A percentile compares a stretch with the other conserved stretches of the same genome.
phyloP scores from a whole-genome alignment of 2,888 invertebrate genomes.

The Molanna angustata region DNA sequence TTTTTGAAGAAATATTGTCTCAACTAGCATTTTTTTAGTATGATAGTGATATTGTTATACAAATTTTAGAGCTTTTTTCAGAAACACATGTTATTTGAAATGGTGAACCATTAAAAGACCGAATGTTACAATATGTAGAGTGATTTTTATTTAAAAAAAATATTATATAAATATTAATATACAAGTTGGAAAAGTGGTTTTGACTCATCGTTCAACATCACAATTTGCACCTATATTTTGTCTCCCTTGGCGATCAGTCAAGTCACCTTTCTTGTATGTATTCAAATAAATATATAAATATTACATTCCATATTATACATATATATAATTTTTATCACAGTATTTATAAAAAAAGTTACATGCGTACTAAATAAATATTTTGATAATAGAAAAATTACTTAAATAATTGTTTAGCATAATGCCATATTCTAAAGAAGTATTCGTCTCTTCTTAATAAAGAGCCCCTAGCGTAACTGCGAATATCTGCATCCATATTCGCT shows the following conservation, averaged over 20 bases:
- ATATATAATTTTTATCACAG: constrained; percentile 5
- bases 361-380: constrained; percentile 13
- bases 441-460: constrained; percentile 82
- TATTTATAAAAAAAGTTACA: constrained; percentile 13
- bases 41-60: no score
- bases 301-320: constrained; percentile 9
- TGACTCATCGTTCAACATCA: constrained; percentile 10
- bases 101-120: not conserved
- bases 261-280: not conserved
- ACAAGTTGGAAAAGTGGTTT: not conserved
- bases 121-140: not conserved
- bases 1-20: no score
- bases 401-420: constrained; percentile 79
- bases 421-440: constrained; percentile 95
- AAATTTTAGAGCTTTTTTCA: no score
- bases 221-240: constrained; percentile 33
- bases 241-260: constrained; percentile 20
- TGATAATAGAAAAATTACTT: constrained; percentile 54
- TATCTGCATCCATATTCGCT: constrained; percentile 92
- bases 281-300: not conserved
- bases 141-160: not conserved
- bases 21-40: no score
- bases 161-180: not conserved
- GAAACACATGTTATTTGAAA: no score
- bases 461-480: constrained; percentile 84